phyloP scores from a whole-genome alignment of 1,140 invertebrate species.

The Drosophila mojavensis region DNA sequence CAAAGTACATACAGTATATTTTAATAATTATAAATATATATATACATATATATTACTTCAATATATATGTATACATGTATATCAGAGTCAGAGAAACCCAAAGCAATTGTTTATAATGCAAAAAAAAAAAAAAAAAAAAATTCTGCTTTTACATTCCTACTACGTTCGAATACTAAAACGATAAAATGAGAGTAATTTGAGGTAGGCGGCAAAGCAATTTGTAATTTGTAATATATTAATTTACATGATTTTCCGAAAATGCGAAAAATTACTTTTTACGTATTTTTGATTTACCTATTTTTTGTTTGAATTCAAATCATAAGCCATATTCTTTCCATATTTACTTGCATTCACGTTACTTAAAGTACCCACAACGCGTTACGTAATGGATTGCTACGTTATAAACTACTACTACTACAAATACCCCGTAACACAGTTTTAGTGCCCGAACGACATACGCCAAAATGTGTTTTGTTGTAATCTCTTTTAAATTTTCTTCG shows the following conservation, averaged over 20 bases:
- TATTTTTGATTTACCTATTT: not conserved
- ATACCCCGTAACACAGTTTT: slow-evolving; percentile 7
- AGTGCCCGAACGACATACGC: slow-evolving; percentile 17
- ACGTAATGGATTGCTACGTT: slow-evolving; percentile 33
- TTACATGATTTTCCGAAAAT: slow-evolving; percentile 1
- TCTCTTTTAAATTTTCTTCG: slow-evolving; percentile 75
- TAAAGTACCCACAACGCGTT: slow-evolving; percentile 11
- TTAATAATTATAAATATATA: slow-evolving; percentile 65
- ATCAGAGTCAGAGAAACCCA: slow-evolving; percentile 37
- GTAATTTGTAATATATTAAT: slow-evolving; percentile 31
- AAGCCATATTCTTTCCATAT: slow-evolving; percentile 3
- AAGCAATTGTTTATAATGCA: slow-evolving; percentile 57
- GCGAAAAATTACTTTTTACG: not conserved
- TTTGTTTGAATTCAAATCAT: slow-evolving; percentile 7
- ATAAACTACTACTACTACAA: slow-evolving; percentile 23
- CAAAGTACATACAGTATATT: slow-evolving; percentile 74
- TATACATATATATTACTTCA: slow-evolving; percentile 35
- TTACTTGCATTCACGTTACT: not conserved
- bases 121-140: slow-evolving; percentile 23
- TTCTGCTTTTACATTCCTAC: slow-evolving; percentile 76
- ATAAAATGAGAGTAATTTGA: slow-evolving; percentile 54
- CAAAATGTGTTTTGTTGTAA: slow-evolving; percentile 65
- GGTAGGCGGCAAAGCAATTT: slow-evolving; percentile 62
- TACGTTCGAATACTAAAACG: slow-evolving; percentile 63
- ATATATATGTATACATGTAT: slow-evolving; percentile 3